Evolutionary conservation across 2,888 invertebrate genomes (phyloP).

Genomic region (Drosophila monieri): DNA sequence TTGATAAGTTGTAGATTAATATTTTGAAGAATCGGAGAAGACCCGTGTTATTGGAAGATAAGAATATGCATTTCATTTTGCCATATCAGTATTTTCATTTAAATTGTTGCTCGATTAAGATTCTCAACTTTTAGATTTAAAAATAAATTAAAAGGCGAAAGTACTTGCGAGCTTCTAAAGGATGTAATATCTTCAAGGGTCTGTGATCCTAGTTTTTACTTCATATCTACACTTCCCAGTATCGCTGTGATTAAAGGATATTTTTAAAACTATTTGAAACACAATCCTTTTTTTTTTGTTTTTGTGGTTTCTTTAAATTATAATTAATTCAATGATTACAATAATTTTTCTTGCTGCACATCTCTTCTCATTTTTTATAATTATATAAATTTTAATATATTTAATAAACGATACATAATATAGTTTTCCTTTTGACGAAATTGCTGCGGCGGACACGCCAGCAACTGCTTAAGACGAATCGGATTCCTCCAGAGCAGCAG

Average conservation of each 20-base stretch:
- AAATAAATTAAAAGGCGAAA: neutral
- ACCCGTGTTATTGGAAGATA: neutral
- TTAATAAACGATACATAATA: slow-evolving; percentile 83
- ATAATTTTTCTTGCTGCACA: slow-evolving; percentile 79
- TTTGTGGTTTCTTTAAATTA: slow-evolving; percentile 75
- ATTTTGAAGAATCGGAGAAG: neutral
- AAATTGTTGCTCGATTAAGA: neutral
- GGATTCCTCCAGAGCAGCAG: slow-evolving; percentile 49
- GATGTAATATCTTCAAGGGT: neutral
- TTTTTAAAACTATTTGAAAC: slow-evolving; percentile 7
- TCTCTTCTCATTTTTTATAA: slow-evolving; percentile 81
- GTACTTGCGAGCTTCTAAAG: neutral
- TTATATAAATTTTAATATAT: slow-evolving; percentile 84
- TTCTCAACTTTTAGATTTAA: neutral
- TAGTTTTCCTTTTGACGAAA: slow-evolving; percentile 76
- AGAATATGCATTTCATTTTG: neutral
- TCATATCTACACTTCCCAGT: neutral
- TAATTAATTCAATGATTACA: slow-evolving; percentile 83
- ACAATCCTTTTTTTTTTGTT: slow-evolving; percentile 7
- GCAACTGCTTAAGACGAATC: slow-evolving; percentile 57
- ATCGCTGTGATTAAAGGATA: neutral
- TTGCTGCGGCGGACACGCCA: slow-evolving; percentile 61
- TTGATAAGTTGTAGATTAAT: neutral
- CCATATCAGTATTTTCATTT: neutral
- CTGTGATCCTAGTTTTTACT: neutral